A percentile compares a stretch with the other conserved stretches of the same genome.
Evolutionary conservation across 1,140 invertebrate species (phyloP).

Genomic region (Drosophila setifemur): DNA sequence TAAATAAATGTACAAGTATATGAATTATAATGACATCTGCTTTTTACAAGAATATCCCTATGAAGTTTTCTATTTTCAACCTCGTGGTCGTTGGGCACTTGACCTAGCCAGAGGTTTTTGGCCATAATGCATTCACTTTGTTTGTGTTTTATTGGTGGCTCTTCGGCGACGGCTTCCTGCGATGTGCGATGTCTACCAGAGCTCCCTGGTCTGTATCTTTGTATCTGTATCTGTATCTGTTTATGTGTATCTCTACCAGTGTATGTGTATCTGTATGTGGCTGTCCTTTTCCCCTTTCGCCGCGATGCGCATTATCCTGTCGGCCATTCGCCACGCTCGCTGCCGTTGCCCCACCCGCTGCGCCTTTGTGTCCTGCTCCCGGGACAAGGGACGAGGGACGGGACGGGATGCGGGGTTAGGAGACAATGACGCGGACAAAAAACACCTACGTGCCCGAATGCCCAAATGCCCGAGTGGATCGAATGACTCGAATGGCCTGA

Average conservation of each 20-base stretch:
- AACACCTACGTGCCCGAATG: constrained; percentile 64
- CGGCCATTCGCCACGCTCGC: constrained; percentile 50
- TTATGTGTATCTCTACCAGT: not conserved
- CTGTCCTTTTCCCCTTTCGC: constrained; percentile 11
- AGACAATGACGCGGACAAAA: constrained; percentile 71
- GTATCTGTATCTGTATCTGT: constrained; percentile 16
- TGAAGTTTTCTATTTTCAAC: constrained; percentile 1
- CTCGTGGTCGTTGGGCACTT: constrained; percentile 15
- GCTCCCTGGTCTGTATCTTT: constrained; percentile 16
- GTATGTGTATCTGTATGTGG: no score
- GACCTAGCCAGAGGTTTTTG: constrained; percentile 21
- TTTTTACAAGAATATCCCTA: not conserved
- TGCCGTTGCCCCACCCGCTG: constrained; percentile 50
- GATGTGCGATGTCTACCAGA: not conserved
- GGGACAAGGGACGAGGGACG: constrained; percentile 41
- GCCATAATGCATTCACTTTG: constrained; percentile 19
- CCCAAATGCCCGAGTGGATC: constrained; percentile 28
- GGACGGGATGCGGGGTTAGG: constrained; percentile 17
- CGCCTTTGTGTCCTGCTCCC: constrained; percentile 50
- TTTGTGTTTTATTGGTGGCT: constrained; percentile 52
- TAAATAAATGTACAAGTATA: no score
- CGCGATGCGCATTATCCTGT: constrained; percentile 48
- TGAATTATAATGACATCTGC: no score
- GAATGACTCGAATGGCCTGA: constrained; percentile 46
- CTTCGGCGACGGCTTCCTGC: constrained; percentile 5